phyloP scores from a whole-genome alignment of 37 sponge, comb jelly and placozoan genomes.

The Eunapius fragilis region DNA sequence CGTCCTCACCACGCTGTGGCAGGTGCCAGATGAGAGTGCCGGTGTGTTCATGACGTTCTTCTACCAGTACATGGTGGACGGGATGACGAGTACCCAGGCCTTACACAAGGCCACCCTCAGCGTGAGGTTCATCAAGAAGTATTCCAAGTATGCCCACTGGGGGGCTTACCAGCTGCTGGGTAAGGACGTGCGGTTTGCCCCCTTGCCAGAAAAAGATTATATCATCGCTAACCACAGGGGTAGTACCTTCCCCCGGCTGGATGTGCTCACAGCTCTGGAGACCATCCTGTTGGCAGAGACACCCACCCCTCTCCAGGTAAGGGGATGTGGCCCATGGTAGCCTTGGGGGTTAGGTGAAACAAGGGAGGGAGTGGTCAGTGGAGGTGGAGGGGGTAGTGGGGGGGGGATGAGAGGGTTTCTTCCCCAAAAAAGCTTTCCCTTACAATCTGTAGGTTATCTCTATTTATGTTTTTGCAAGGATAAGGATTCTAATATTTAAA shows the following conservation, averaged over 20 bases:
- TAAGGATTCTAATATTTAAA: too few species aligned
- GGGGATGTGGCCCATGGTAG: background rate
- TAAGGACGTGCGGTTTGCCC: slow-evolving; percentile 37
- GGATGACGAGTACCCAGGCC: slow-evolving; percentile 34
- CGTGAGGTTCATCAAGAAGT: slow-evolving; percentile 58
- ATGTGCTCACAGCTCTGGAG: slow-evolving; percentile 28
- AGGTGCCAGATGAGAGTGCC: slow-evolving; percentile 77
- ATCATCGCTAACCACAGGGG: slow-evolving; percentile 4
- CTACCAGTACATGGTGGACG: slow-evolving; percentile 62
- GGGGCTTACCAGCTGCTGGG: slow-evolving; percentile 68
- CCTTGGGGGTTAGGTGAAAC: too few species aligned
- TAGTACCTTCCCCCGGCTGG: slow-evolving; percentile 41
- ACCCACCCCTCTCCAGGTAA: slow-evolving; percentile 29
- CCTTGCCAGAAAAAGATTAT: background rate
- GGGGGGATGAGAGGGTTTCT: too few species aligned
- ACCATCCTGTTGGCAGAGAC: background rate
- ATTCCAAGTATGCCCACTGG: slow-evolving; percentile 71
- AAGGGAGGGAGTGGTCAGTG: too few species aligned
- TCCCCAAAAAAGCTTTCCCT: too few species aligned
- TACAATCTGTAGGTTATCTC: too few species aligned
- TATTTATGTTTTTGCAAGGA: too few species aligned
- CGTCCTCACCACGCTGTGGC: slow-evolving; percentile 61
- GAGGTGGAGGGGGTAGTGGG: too few species aligned
- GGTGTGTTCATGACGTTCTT: slow-evolving; percentile 71
- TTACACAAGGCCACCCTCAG: slow-evolving; percentile 63